Base-by-base conservation (phyloP, 2,113 vertebrate species). In the Phaetusa simplex region DNA sequence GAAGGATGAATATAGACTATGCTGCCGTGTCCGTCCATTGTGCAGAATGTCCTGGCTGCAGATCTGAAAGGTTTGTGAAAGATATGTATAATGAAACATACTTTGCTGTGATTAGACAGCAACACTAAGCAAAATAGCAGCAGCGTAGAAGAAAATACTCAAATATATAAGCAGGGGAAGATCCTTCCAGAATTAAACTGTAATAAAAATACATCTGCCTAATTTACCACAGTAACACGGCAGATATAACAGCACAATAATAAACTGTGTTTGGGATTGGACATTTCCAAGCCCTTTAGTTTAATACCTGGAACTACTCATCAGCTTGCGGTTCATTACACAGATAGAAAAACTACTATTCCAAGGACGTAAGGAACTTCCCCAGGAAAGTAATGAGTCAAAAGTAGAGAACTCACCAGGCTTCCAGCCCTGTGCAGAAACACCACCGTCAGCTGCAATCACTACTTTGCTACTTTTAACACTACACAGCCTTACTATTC, bases 21-120 rank as follows among this genome's bases (percentile, higher is more conserved):
- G 52, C 99, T 99, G 88, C 99, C 99, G 19, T 99, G 99, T 20
- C 99, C 99, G 47, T 99, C 99, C 99, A 99, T 99, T 78, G 99
- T 99, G 96, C 99, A 99, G 97, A 99, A 99, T 0, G 99, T 98
- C 97, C 98, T 99, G 86, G 99, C 99, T 86, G 99, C 74, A 97
- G 99, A 99, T 93, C 99, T 99, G 84, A 58, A 73, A 93, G 65
- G 40, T 86, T 92, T 59, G n/a, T 10, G 38, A 43, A 56, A 3
- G 50, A 52, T 20, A 65, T 15, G 6, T 27, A 47, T 4, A 74
- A 66, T 22, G 32, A 73, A 79, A 40, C 30, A 45, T 12, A 20
- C 27, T 61, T 40, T 34, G 49, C 58, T 92, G 36, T 88, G 40
- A 43, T 80, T 56, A 85, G 12, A 40, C 30, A 81, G 43, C 40